Base-by-base conservation (phyloP, 2,113 vertebrate genomes). In the Malaclemys terrapin region DNA sequence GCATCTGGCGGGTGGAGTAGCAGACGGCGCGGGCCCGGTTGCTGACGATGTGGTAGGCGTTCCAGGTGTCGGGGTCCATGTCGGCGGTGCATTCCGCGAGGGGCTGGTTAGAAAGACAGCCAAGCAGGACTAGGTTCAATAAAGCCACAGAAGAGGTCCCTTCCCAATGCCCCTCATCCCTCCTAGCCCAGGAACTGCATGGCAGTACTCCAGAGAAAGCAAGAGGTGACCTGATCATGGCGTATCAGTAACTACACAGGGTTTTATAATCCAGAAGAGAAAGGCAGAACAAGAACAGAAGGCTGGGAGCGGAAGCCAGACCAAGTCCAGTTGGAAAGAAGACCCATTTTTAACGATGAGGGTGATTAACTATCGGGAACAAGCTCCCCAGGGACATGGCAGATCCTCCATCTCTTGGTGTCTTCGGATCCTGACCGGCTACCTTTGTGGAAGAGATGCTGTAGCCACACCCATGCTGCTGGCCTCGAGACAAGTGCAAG, bases 41-140 rank as follows among this genome's bases (percentile, higher is more conserved):
- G 94, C 99, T 99, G 83, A 99, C 98, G 1, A 99, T 98, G 95
- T 99, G 99, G 94, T 99, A 99, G 0, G 99, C 98, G 0, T 98
- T 99, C 98, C 98, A 99, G 0, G 98, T 99, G 95, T 98, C 98
- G 0, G 98, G 90, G 78, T 99, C 99, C 99, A 99, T 99, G 49
- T 95, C 91, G 0, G 94, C 94, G 5, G 99, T 99, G 42, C 99
- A 99, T 69, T 98, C 97, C 20, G 98, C 98, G 8, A 99, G 92
- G 2, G 97, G 93, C 99, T 99, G 95, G 54, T 84, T 20, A 89
- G 42, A 38, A 27, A 27, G 91, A 80, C 49, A 10, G 16, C 8
- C n/a, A 54, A 87, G 47, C 47, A 14, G 8, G 27, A 45, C 42
- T 56, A n/a, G 65, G 65, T 20, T 38, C 65, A 72, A 22, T 38